A percentile compares a stretch with the other conserved stretches of the same genome.
Conservation (phyloP, 2,113 vertebrate genomes). For the Ceuthmochares aereus region DNA sequence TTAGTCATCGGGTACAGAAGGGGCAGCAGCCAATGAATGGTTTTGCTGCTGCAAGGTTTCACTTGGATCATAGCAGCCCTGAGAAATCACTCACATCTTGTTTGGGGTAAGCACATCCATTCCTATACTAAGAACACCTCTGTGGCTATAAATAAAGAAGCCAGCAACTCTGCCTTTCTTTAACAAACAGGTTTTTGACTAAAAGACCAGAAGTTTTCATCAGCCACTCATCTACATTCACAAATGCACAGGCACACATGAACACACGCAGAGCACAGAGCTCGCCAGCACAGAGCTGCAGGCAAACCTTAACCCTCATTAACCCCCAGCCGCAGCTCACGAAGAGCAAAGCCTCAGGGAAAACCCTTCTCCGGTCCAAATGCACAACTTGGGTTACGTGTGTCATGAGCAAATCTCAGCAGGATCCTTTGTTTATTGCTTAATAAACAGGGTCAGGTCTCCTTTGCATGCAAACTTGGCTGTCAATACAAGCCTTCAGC, state of each 20-base stretch:
- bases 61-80: background rate
- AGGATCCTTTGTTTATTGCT: background rate
- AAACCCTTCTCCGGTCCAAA: background rate
- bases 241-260: fast-evolving
- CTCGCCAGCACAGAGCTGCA: fast-evolving
- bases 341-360: background rate
- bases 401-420: fast-evolving
- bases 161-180: background rate
- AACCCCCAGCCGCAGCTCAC: background rate
- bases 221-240: background rate
- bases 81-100: background rate
- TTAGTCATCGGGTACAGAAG: background rate
- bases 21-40: background rate
- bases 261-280: fast-evolving
- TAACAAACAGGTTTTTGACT: background rate
- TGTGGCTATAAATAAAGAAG: background rate
- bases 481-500: background rate
- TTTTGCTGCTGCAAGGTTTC: background rate
- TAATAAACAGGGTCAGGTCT: background rate
- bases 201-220: background rate
- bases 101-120: fast-evolving
- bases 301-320: background rate
- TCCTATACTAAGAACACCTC: background rate
- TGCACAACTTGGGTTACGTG: fast-evolving
- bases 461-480: background rate